Evolutionary conservation across 2,113 vertebrate genomes (phyloP).

Genomic region (Loxodonta africana): DNA sequence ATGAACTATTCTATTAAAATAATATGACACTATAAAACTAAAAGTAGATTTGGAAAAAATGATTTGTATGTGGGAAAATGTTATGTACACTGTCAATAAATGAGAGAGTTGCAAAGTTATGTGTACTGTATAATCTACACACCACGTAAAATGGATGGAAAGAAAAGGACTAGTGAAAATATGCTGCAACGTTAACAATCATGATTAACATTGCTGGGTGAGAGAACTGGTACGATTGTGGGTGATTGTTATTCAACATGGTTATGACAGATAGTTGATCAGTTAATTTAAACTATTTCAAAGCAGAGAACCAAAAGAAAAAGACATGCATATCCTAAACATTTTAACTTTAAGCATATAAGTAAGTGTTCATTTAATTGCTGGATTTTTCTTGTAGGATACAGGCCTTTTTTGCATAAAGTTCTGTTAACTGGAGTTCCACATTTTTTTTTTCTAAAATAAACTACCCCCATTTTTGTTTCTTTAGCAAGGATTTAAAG

Average conservation of each 20-base stretch:
- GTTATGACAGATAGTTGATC: background rate
- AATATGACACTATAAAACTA: background rate
- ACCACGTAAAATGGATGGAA: background rate
- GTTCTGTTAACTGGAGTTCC: background rate
- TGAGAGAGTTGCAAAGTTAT: background rate
- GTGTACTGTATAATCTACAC: background rate
- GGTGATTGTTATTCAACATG: background rate
- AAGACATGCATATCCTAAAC: background rate
- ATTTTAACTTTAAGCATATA: constrained; percentile 19
- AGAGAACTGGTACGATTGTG: background rate
- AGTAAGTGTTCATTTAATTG: constrained; percentile 13
- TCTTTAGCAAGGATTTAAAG: constrained; percentile 55
- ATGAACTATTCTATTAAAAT: background rate
- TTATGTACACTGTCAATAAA: background rate
- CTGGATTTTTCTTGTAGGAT: background rate
- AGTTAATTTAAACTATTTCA: constrained; percentile 15
- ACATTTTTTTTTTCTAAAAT: background rate
- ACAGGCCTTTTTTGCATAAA: background rate
- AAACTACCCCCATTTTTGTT: background rate
- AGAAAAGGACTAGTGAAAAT: background rate
- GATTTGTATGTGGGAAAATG: background rate
- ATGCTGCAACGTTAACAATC: background rate
- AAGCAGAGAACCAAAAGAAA: constrained; percentile 43
- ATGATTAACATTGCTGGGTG: background rate
- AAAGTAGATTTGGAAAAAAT: constrained; percentile 38